Evolutionary conservation across 2,113 vertebrate species (phyloP).

Genomic region (Saccopteryx bilineata): DNA sequence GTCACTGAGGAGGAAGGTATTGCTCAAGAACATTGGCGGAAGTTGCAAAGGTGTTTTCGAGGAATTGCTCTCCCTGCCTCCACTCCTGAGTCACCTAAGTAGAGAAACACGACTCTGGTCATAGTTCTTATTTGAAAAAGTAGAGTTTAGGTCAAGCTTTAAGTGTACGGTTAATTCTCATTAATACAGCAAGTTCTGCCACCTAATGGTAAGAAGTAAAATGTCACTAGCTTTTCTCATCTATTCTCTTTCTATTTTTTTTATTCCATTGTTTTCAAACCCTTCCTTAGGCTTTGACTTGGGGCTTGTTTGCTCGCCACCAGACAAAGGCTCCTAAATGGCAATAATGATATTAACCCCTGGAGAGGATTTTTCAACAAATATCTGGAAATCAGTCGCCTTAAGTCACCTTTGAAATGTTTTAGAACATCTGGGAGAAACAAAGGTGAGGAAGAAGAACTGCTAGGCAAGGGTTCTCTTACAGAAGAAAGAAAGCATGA

Average conservation of each 20-base stretch:
- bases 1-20: background rate
- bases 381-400: background rate
- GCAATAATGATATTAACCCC: background rate
- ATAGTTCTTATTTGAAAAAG: background rate
- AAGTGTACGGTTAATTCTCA: background rate
- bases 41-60: conserved; percentile 13
- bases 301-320: background rate
- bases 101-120: background rate
- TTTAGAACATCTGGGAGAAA: background rate
- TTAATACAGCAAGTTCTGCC: conserved; percentile 63
- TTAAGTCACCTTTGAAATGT: conserved; percentile 38
- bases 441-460: background rate
- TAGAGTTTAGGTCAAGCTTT: background rate
- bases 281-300: background rate
- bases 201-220: conserved; percentile 75
- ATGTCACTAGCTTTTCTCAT: background rate
- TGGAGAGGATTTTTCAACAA: background rate
- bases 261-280: background rate
- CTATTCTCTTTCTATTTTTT: background rate
- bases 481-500: background rate
- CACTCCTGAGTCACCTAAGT: background rate
- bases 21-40: background rate
- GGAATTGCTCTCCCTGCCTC: background rate
- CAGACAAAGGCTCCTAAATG: background rate
- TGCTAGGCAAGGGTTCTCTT: background rate